Evolutionary conservation across 2,888 invertebrate species (phyloP).

Genomic region (Elaeidobius kamerunicus): DNA sequence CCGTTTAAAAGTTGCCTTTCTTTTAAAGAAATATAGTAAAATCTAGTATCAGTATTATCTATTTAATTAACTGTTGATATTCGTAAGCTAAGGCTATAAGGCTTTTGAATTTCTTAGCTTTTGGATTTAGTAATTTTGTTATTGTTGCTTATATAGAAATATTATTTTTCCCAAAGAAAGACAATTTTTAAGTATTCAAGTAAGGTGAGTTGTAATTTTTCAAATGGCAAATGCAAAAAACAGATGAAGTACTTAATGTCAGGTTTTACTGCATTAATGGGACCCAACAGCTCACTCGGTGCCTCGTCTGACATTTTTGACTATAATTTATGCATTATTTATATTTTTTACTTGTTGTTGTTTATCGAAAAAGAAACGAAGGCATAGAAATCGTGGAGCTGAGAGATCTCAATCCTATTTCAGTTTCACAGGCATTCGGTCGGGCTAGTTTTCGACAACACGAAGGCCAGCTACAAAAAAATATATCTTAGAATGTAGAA

Average conservation of each 20-base stretch:
- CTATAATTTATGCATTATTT: slow-evolving; percentile 46
- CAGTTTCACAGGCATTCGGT: slow-evolving; percentile 13
- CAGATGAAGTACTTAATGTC: slow-evolving; percentile 21
- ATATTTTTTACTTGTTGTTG: slow-evolving; percentile 47
- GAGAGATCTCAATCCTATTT: slow-evolving; percentile 47
- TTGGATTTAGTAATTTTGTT: no score
- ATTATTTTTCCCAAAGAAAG: no score
- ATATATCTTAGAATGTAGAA: no score
- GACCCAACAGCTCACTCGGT: slow-evolving; percentile 23
- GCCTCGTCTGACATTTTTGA: slow-evolving; percentile 33
- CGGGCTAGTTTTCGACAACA: slow-evolving; percentile 12
- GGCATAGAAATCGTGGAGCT: slow-evolving; percentile 37
- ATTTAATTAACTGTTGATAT: slow-evolving; percentile 2
- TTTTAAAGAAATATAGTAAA: neutral
- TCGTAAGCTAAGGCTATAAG: neutral
- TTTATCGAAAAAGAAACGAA: slow-evolving; percentile 35
- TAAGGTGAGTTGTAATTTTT: neutral
- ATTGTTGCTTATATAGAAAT: no score
- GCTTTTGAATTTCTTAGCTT: no score
- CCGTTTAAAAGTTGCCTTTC: neutral
- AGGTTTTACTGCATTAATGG: slow-evolving; percentile 21
- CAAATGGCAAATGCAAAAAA: neutral
- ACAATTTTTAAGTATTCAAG: neutral
- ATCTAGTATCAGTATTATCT: slow-evolving; percentile 13
- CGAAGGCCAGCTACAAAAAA: neutral